A percentile compares a stretch with the other conserved stretches of the same genome.
These are phyloP conservation scores for Lordiphosa mommai DNA, from an alignment of 1,140 invertebrate species.

Conservation along the genomic window DNA sequence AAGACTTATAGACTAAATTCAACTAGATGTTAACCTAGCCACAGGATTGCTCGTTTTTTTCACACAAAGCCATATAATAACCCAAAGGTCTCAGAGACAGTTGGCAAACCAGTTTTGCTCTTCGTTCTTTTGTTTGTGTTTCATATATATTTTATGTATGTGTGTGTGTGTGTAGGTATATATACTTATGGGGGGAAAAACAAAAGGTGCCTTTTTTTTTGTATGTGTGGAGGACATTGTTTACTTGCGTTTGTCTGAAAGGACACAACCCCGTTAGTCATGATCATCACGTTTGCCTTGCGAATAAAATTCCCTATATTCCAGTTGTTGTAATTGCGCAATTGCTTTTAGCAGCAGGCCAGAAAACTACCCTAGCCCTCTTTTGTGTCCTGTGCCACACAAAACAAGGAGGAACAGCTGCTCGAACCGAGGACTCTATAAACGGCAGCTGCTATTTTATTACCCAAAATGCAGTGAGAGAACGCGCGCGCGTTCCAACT, in stretches of 20 bases:
- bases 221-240: constrained; percentile 21
- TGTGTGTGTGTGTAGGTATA: background rate
- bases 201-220: constrained; percentile 43
- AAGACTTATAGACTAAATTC: constrained; percentile 31
- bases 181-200: constrained; percentile 24
- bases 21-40: constrained; percentile 5
- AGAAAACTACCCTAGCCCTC: constrained; percentile 46
- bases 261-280: constrained; percentile 56
- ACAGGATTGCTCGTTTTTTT: constrained; percentile 1
- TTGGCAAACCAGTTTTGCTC: constrained; percentile 70
- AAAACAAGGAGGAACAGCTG: constrained; percentile 51
- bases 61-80: constrained; percentile 1
- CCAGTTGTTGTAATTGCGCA: constrained; percentile 57
- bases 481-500: constrained; percentile 33
- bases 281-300: constrained; percentile 14
- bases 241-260: constrained; percentile 23
- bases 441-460: constrained; percentile 63
- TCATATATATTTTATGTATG: constrained; percentile 15
- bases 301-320: constrained; percentile 46
- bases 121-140: constrained; percentile 35
- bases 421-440: constrained; percentile 47
- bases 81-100: constrained; percentile 29
- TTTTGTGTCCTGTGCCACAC: constrained; percentile 60
- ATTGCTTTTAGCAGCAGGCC: constrained; percentile 42
- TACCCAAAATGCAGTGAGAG: constrained; percentile 19